Evolutionary conservation across 2,888 invertebrate genomes (phyloP).

Genomic region (Andrena hattorfiana): DNA sequence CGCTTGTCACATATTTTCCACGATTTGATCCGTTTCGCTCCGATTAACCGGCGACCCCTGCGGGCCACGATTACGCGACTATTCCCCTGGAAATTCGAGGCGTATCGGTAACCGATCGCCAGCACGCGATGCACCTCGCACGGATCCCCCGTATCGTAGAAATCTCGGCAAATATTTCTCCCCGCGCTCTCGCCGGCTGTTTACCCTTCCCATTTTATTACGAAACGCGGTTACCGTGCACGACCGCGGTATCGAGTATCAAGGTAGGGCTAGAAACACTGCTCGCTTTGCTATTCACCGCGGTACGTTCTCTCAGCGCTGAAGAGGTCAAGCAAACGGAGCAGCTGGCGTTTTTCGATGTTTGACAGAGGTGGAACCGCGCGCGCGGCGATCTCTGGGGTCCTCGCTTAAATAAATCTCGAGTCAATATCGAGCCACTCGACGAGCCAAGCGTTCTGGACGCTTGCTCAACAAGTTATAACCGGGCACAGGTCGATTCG

Average conservation of each 20-base stretch:
- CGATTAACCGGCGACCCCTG: conserved; percentile 32
- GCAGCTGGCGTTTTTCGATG: background rate
- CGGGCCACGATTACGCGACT: conserved; percentile 30
- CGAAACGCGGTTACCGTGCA: background rate
- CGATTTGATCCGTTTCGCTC: conserved; percentile 36
- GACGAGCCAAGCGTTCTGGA: conserved; percentile 24
- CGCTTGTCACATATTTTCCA: conserved; percentile 64
- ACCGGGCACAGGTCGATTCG: conserved; percentile 4
- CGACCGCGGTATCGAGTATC: background rate
- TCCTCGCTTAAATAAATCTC: conserved; percentile 38
- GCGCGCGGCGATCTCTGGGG: conserved; percentile 35
- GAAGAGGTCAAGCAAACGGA: background rate
- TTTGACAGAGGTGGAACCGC: background rate
- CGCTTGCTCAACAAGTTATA: conserved; percentile 55
- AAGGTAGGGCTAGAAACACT: background rate
- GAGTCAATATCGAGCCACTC: conserved; percentile 30
- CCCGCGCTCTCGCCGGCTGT: background rate
- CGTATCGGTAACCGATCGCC: conserved; percentile 43
- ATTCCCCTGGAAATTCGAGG: conserved; percentile 33
- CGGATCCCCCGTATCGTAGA: background rate
- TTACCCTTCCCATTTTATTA: conserved; percentile 6
- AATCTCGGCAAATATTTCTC: conserved; percentile 28
- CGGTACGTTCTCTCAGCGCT: background rate
- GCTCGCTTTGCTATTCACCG: background rate
- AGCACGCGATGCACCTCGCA: background rate